Base-by-base conservation (phyloP, 2,888 invertebrate genomes). In the Autographa pulchrina region DNA sequence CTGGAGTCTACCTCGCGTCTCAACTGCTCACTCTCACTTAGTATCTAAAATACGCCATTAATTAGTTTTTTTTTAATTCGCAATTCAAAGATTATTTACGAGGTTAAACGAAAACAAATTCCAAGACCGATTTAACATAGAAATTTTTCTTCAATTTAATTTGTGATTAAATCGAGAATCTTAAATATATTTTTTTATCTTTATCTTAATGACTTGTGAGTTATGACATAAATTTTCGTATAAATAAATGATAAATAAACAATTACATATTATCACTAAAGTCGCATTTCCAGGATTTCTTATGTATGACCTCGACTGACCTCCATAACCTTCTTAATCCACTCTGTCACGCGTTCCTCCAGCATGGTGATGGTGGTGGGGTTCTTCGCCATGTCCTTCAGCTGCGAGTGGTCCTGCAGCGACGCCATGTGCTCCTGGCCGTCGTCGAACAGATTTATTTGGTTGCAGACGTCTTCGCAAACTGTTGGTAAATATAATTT, bases 1-100 rank as follows among this genome's bases (percentile, higher is more conserved):
- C 98, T 98, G 5, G 98, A 97, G 90, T 99, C 99, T 73, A 98
- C 98, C 90, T 99, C 99, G 56, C 98, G 97, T 67, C 99, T 96
- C 76, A 99, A 96, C 89, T 99, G 99, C 88, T 99, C 99, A 87
- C 99, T 99, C 90, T 99, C 99, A 71, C 98, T 98, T 66, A 99
- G 96, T 72, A 98, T 97, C 96, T 97, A 80, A 16, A 71, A 82
- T 61, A n/a, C 0, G 1, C 13, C 13, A 41, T 1, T 41, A 41
- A 25, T 25, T 25, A 1, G 25, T 2, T 25, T 25, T 35, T 35
- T 35, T 2, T 35, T 8, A 2, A 35, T 35, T 35, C 8, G 35
- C 5, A 43, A 43, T 2, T 3, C 41, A 5, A 16, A 43, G 16
- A 43, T 43, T 41, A 1, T 41, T 41, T 41, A 41, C 41, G 41